Conservation (phyloP, 2,888 invertebrate species). For the Pyrrhosoma nymphula region DNA sequence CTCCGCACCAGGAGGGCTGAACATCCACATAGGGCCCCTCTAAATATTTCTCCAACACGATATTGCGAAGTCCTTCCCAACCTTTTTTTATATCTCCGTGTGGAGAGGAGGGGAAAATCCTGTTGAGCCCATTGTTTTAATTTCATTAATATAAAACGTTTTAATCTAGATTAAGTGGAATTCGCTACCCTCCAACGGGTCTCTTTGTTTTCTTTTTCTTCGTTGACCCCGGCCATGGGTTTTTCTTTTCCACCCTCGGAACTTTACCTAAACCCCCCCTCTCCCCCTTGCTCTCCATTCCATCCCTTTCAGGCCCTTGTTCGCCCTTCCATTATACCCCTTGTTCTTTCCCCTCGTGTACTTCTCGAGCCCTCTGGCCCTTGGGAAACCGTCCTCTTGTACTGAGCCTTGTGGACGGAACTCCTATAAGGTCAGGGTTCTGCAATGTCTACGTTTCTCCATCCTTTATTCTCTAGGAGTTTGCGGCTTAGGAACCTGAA, state of each 20-base stretch:
- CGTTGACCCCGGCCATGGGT: not conserved
- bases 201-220: slow-evolving; percentile 12
- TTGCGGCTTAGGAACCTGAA: too few relatives aligned
- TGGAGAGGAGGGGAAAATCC: slow-evolving; percentile 4
- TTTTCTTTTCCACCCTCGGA: not conserved
- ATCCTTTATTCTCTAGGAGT: too few relatives aligned
- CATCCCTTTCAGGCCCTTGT: not conserved
- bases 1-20: not conserved
- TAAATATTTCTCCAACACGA: not conserved
- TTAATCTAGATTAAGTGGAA: slow-evolving; percentile 53
- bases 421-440: not conserved
- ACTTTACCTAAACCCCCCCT: not conserved
- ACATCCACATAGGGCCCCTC: not conserved
- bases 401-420: not conserved
- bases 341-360: not conserved
- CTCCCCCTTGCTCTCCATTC: too few relatives aligned
- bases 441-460: too few relatives aligned
- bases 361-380: not conserved
- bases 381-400: not conserved
- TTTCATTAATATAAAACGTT: slow-evolving; percentile 52
- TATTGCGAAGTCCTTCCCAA: not conserved
- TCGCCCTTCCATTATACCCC: not conserved
- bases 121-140: slow-evolving; percentile 42
- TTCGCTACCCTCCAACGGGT: not conserved
- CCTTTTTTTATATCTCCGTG: not conserved